Conservation (phyloP, 2,888 invertebrate species). For the Eucera pruinosa region DNA sequence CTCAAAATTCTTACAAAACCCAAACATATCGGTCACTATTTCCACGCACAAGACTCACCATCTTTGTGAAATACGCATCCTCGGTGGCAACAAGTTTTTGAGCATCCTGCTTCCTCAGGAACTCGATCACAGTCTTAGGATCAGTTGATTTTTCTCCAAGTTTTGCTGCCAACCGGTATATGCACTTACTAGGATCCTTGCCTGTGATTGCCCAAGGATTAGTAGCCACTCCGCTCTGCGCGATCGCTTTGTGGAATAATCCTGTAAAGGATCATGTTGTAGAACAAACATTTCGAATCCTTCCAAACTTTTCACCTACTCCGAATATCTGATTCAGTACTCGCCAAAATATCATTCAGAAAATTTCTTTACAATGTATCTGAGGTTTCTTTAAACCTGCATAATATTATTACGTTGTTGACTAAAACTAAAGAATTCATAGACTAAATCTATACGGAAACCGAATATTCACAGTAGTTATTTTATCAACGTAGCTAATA, state of each 20-base stretch:
- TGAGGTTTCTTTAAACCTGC: too few species aligned
- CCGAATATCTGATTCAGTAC: too few species aligned
- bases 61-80: conserved; percentile 24
- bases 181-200: conserved; percentile 43
- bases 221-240: conserved; percentile 74
- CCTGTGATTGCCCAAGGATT: conserved; percentile 55
- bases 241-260: conserved; percentile 79
- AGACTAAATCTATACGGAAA: too few species aligned
- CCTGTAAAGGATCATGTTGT: conserved; percentile 64
- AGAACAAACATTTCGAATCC: neutral
- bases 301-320: neutral
- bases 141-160: conserved; percentile 72
- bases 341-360: too few species aligned
- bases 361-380: too few species aligned
- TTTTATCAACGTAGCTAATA: too few species aligned
- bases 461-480: too few species aligned
- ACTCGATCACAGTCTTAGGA: conserved; percentile 70
- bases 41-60: conserved; percentile 44
- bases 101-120: conserved; percentile 71
- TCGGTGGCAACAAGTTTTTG: conserved; percentile 62
- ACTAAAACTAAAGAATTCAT: too few species aligned
- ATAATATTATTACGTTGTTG: too few species aligned
- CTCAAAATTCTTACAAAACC: too few species aligned
- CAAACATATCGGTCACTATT: neutral
- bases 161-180: conserved; percentile 62